Percentiles rank a stretch among this genome's conserved stretches.
Evolutionary conservation across 2,888 invertebrate species (phyloP).

Genomic region (Nephrotoma flavescens): DNA sequence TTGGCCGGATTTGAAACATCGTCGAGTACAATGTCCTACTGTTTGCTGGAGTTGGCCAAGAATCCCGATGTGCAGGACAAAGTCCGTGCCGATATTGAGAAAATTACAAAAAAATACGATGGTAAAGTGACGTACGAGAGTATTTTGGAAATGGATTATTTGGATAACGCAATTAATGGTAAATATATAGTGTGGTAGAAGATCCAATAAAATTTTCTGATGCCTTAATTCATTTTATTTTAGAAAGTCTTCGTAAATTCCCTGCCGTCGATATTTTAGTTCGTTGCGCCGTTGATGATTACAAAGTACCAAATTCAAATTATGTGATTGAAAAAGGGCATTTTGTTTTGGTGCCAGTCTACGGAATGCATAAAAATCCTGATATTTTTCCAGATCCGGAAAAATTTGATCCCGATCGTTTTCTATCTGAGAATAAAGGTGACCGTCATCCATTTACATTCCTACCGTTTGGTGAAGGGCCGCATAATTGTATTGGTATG

Average conservation of each 20-base stretch:
- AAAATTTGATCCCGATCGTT: slow-evolving; percentile 41
- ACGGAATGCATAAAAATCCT: slow-evolving; percentile 38
- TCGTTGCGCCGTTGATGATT: slow-evolving; percentile 24
- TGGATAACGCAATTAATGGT: slow-evolving; percentile 8
- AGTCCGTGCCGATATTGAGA: slow-evolving; percentile 2
- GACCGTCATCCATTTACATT: slow-evolving; percentile 23
- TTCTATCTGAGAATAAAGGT: slow-evolving; percentile 35
- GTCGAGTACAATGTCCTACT: slow-evolving; percentile 20
- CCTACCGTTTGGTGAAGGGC: slow-evolving; percentile 14
- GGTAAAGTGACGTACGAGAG: slow-evolving; percentile 8
- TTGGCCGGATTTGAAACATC: slow-evolving; percentile 25
- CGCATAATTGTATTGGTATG: slow-evolving; percentile 13
- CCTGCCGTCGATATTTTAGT: slow-evolving; percentile 28
- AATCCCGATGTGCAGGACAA: slow-evolving; percentile 9
- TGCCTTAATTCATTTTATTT: background rate
- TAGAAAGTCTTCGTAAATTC: slow-evolving; percentile 34
- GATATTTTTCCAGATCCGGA: slow-evolving; percentile 40
- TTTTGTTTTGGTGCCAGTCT: slow-evolving; percentile 34
- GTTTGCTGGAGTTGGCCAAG: slow-evolving; percentile 19
- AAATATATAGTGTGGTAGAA: background rate
- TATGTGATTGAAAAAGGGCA: slow-evolving; percentile 33
- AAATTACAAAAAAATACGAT: background rate
- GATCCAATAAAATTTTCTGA: background rate
- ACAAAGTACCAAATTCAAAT: slow-evolving; percentile 25
- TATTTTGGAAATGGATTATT: slow-evolving; percentile 10